Evolutionary conservation across 2,113 vertebrate species (phyloP).

Genomic region (Notothenia coriiceps): DNA sequence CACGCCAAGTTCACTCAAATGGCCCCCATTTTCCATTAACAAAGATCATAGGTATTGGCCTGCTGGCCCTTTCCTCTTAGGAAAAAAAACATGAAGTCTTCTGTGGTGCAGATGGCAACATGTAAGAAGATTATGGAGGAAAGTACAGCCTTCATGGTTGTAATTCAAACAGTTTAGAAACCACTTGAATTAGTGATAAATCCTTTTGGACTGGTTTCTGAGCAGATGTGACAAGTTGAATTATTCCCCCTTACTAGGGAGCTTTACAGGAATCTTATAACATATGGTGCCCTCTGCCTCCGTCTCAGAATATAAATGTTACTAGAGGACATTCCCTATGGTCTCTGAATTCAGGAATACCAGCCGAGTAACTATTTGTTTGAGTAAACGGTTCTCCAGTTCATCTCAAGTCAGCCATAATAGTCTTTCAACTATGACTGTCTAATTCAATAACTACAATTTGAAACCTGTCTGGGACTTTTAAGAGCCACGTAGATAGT

Average conservation of each 20-base stretch:
- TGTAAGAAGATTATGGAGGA: slow-evolving; percentile 80
- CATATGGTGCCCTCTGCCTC: slow-evolving; percentile 90
- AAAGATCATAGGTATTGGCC: slow-evolving; percentile 59
- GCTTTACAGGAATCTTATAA: slow-evolving; percentile 92
- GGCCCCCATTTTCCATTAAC: slow-evolving; percentile 43
- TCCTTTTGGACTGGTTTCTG: slow-evolving; percentile 89
- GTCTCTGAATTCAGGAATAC: slow-evolving; percentile 85
- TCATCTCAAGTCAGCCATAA: slow-evolving; percentile 67
- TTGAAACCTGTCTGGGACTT: slow-evolving; percentile 57
- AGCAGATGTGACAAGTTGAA: slow-evolving; percentile 96
- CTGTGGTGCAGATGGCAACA: slow-evolving; percentile 72
- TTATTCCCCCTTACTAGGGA: slow-evolving; percentile 92
- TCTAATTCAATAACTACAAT: slow-evolving; percentile 93
- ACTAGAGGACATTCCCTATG: slow-evolving; percentile 89
- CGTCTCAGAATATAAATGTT: slow-evolving; percentile 89
- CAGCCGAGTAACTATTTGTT: slow-evolving; percentile 89
- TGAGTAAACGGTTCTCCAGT: slow-evolving; percentile 76
- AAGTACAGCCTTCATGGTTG: slow-evolving; percentile 75
- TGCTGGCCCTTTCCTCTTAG: slow-evolving; percentile 65
- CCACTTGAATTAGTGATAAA: slow-evolving; percentile 93
- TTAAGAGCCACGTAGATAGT: slow-evolving; percentile 59
- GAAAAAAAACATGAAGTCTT: slow-evolving; percentile 56
- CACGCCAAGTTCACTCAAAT: slow-evolving; percentile 46
- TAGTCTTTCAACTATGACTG: slow-evolving; percentile 83
- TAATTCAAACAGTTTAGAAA: slow-evolving; percentile 93